Percentiles rank a stretch among this genome's conserved stretches.
These are phyloP conservation scores for Pogonophryne albipinna DNA, from an alignment of 2,797 vertebrate species.

Conservation along the genomic window DNA sequence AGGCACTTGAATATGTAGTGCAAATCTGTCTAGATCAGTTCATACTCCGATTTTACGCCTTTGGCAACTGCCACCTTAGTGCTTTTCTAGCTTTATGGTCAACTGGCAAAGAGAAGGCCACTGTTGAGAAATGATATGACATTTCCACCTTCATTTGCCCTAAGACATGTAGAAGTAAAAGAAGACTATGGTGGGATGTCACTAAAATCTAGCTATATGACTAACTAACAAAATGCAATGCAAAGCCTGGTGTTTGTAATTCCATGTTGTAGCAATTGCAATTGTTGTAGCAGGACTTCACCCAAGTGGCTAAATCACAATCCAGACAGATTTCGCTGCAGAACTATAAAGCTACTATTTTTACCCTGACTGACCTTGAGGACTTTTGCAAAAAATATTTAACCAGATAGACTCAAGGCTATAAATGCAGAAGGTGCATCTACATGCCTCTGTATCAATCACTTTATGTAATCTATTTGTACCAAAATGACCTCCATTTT, in stretches of 20 bases:
- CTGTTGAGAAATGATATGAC: not conserved
- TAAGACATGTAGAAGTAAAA: constrained; percentile 2
- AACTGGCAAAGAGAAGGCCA: constrained; percentile 10
- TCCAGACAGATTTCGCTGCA: not conserved
- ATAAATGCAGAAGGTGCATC: not conserved
- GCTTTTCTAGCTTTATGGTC: not conserved
- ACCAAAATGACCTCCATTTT: not conserved
- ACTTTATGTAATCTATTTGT: not conserved
- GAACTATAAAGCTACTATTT: constrained; percentile 14
- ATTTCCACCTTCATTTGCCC: constrained; percentile 7
- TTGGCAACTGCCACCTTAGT: not conserved
- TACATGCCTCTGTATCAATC: not conserved
- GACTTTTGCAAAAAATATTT: not conserved
- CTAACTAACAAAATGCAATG: not conserved
- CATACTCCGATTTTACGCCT: not conserved
- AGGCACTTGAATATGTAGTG: not conserved
- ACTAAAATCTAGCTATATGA: not conserved
- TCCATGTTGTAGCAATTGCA: no score
- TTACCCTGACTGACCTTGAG: not conserved
- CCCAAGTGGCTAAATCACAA: not conserved
- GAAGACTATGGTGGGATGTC: not conserved
- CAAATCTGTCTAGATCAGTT: not conserved
- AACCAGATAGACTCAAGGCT: not conserved
- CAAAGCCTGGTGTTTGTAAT: not conserved
- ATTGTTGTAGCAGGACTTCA: not conserved